Evolutionary conservation across 2,888 invertebrate genomes (phyloP).

Genomic region (Agrotis ipsilon): DNA sequence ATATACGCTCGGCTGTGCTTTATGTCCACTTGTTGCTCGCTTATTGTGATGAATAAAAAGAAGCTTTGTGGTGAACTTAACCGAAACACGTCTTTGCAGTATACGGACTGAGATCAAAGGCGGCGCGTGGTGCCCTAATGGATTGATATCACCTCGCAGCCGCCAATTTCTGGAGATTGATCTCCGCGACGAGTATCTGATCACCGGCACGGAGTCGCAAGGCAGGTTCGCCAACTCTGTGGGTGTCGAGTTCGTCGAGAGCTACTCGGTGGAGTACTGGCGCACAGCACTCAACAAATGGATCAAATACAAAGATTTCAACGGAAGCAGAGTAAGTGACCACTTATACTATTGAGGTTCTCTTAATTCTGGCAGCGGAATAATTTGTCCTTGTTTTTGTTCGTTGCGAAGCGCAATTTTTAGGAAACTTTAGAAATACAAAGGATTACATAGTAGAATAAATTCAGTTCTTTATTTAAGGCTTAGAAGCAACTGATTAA

Average conservation of each 20-base stretch:
- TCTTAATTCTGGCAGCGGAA: constrained; percentile 15
- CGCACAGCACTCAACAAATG: constrained; percentile 93
- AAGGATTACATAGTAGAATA: constrained; percentile 40
- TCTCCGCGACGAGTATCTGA: constrained; percentile 93
- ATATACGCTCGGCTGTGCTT: constrained; percentile 50
- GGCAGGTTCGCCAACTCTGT: constrained; percentile 98
- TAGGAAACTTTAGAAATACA: constrained; percentile 29
- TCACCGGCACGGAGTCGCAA: constrained; percentile 97
- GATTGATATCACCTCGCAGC: constrained; percentile 94
- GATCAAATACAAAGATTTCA: constrained; percentile 95
- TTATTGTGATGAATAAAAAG: constrained; percentile 59
- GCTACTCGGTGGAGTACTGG: constrained; percentile 96
- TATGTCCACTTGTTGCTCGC: constrained; percentile 58
- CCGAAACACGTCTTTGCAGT: constrained; percentile 85
- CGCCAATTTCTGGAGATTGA: constrained; percentile 96
- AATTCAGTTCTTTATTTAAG: constrained; percentile 49
- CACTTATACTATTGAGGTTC: constrained; percentile 38
- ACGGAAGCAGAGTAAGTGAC: constrained; percentile 93
- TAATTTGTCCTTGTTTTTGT: constrained; percentile 25
- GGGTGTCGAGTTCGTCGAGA: constrained; percentile 96
- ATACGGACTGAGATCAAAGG: constrained; percentile 96
- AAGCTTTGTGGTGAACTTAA: constrained; percentile 44
- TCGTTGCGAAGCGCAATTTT: constrained; percentile 24
- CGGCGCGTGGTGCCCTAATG: constrained; percentile 98
- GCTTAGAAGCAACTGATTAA: constrained; percentile 39